Evolutionary conservation across 2,888 invertebrate genomes (phyloP).

Genomic region (Choristoneura rosaceana): DNA sequence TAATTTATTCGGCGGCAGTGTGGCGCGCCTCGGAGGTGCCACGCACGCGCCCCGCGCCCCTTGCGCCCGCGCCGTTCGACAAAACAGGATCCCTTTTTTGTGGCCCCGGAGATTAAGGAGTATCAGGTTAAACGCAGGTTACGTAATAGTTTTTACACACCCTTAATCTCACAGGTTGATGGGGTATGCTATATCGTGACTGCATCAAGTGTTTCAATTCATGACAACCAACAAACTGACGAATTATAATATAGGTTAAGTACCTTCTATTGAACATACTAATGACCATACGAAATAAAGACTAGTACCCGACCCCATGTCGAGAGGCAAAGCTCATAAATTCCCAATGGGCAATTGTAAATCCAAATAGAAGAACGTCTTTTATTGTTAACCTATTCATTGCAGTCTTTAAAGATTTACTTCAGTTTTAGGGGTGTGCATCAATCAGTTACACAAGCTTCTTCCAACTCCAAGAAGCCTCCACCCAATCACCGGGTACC

Average conservation of each 20-base stretch:
- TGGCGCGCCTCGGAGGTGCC: slow-evolving; percentile 80
- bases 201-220: slow-evolving; percentile 24
- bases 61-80: slow-evolving; percentile 54
- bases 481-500: neutral
- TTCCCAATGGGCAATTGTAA: too few relatives aligned
- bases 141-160: slow-evolving; percentile 80
- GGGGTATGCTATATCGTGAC: slow-evolving; percentile 20
- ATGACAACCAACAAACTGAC: slow-evolving; percentile 13
- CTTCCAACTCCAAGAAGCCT: neutral
- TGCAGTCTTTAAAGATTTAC: too few relatives aligned
- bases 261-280: neutral
- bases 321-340: too few relatives aligned
- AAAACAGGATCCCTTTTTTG: slow-evolving; percentile 78
- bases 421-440: too few relatives aligned
- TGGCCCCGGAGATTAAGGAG: slow-evolving; percentile 69
- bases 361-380: too few relatives aligned
- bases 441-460: neutral
- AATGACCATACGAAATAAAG: neutral
- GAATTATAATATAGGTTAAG: slow-evolving; percentile 7
- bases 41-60: slow-evolving; percentile 60
- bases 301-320: neutral
- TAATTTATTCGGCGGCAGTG: slow-evolving; percentile 84
- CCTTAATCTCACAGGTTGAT: slow-evolving; percentile 66
- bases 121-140: slow-evolving; percentile 80
- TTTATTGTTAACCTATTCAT: too few relatives aligned